Conservation (phyloP, 2,113 vertebrate species). For the Microtus pennsylvanicus region DNA sequence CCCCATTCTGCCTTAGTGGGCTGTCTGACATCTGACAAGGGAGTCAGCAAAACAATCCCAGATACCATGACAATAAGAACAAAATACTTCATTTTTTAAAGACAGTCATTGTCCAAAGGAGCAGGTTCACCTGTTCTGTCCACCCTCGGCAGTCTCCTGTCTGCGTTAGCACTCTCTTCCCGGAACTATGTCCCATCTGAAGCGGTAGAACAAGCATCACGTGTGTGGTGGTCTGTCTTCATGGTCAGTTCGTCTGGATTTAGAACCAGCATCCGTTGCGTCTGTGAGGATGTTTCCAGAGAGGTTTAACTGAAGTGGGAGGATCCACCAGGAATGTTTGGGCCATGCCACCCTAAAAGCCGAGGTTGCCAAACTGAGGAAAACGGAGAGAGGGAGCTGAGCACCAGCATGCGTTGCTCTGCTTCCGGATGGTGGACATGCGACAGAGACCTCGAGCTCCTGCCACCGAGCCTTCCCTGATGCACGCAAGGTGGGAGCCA, state of each 20-base stretch:
- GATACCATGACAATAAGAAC: not conserved
- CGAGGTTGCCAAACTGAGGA: not conserved
- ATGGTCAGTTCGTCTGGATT: not conserved
- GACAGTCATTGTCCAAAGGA: not conserved
- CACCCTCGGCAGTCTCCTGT: not conserved
- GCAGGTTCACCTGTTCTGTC: not conserved
- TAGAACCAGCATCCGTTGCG: not conserved
- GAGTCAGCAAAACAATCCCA: not conserved
- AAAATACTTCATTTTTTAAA: not conserved
- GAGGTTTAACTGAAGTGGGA: too few species aligned
- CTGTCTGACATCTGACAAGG: not conserved
- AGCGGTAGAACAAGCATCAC: not conserved
- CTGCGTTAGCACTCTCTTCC: not conserved
- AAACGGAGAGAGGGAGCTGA: not conserved
- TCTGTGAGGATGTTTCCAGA: not conserved
- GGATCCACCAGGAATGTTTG: too few species aligned
- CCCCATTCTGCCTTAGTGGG: not conserved
- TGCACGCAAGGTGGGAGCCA: not conserved
- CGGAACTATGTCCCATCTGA: not conserved
- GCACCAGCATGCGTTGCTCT: not conserved
- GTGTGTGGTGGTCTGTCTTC: not conserved
- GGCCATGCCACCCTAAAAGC: not conserved
- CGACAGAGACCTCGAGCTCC: not conserved
- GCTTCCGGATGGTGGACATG: not conserved
- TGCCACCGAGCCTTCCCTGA: not conserved